Evolutionary conservation across 2,797 vertebrate species (phyloP), one percentile per base, ranked within the genome.

Genomic region (Gobio occitaniae): DNA sequence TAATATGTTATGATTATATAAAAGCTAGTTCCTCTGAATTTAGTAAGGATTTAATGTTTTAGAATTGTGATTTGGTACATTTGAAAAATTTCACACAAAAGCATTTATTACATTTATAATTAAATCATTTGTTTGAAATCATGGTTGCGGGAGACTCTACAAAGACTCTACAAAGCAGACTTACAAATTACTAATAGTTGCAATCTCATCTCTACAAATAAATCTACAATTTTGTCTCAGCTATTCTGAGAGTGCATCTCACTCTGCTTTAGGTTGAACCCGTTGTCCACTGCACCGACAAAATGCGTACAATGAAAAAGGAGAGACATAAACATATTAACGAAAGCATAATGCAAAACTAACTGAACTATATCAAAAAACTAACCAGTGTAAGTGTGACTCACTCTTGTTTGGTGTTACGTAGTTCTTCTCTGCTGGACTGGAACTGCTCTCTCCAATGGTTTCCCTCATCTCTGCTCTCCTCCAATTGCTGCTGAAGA

Each of bases 381-480:
- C 3, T 47, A 44, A 65, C 13, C 11, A 50, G 54, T 75, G 4
- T 12, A 68, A 65, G 32, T 19, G 54, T 44, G 52, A 90, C 94
- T 96, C 87, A 99, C 98, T 98, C 96, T 92, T 98, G 96, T 91
- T 97, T 98, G 74, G 95, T 89, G 80, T 78, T 92, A 76, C 96
- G 95, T 12, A 98, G 96, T 76, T 99, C 97, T 0, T 99, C 97
- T 86, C 96, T 97, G 89, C 95, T 95, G 86, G 94, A 87, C 90
- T 98, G 97, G 90, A 97, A 98, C 96, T 97, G 95, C 92, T 92
- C 96, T 94, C 96, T 96, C 98, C 97, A 99, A 90, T 99, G 98
- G 86, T 90, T 90, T 0, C 95, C 96, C 91, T 99, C 97, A 48
- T 99, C 98, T 0, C 94, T 91, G 69, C 96, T 97, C 90, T 98